Evolutionary conservation across 2,113 vertebrate species (phyloP).

Genomic region (Parus major): DNA sequence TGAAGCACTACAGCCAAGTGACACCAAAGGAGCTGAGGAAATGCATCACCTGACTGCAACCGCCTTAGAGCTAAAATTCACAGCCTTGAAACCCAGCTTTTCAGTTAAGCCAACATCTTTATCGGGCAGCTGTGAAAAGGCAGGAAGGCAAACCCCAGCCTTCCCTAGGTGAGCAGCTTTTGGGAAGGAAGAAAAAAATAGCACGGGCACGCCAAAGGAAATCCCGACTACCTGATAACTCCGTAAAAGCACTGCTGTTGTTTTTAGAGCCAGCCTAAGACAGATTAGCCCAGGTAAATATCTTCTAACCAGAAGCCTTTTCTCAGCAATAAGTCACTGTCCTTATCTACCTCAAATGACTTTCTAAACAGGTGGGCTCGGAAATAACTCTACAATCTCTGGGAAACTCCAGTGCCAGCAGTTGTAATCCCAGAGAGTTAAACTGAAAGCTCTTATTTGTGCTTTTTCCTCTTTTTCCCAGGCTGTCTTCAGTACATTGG

Average conservation of each 20-base stretch:
- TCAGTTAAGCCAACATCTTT: background rate
- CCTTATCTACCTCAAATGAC: conserved; percentile 51
- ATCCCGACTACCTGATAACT: background rate
- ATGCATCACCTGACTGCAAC: background rate
- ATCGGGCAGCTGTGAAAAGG: background rate
- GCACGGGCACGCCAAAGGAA: background rate
- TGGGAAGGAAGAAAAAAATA: background rate
- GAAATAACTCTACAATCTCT: background rate
- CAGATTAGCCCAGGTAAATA: conserved; percentile 51
- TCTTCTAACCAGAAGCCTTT: conserved; percentile 18
- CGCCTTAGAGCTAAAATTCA: background rate
- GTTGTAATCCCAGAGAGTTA: conserved; percentile 10
- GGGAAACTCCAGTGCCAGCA: background rate
- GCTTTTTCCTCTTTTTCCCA: background rate
- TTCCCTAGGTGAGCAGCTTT: background rate
- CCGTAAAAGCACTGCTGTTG: background rate
- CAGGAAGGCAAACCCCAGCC: background rate
- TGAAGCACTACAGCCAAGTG: background rate
- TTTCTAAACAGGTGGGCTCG: conserved; percentile 19
- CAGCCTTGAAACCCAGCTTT: background rate
- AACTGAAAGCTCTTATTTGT: background rate
- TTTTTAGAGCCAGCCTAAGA: conserved; percentile 29
- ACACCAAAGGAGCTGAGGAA: background rate
- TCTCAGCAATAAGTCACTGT: conserved; percentile 40
- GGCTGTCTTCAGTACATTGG: background rate